Evolutionary conservation across 2,888 invertebrate genomes (phyloP).

Genomic region (Cryptocheilus praepositus): DNA sequence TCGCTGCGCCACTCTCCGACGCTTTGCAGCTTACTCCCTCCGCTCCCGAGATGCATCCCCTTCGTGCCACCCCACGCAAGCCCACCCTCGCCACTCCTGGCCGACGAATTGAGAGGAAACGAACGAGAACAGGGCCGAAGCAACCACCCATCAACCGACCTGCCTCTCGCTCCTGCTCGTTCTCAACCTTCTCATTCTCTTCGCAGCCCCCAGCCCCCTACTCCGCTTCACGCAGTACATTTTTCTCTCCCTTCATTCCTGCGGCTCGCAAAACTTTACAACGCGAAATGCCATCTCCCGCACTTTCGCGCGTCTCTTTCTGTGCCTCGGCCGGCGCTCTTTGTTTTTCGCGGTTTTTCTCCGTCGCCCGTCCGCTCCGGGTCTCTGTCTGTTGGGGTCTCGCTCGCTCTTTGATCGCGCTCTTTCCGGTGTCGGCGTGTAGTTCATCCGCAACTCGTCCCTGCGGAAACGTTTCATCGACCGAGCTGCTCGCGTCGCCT

Average conservation of each 20-base stretch:
- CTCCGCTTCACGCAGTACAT: slow-evolving; percentile 23
- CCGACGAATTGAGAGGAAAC: slow-evolving; percentile 67
- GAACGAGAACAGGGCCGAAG: slow-evolving; percentile 63
- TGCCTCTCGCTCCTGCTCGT: slow-evolving; percentile 25
- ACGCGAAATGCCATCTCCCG: slow-evolving; percentile 60
- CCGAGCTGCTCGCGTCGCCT: slow-evolving; percentile 53
- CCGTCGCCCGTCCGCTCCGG: too few species aligned
- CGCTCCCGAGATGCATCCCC: not conserved
- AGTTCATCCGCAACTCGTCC: slow-evolving; percentile 58
- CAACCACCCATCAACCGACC: slow-evolving; percentile 62
- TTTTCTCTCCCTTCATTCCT: slow-evolving; percentile 29
- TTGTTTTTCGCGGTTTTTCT: slow-evolving; percentile 26
- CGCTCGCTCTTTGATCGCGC: slow-evolving; percentile 18
- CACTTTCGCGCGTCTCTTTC: slow-evolving; percentile 53
- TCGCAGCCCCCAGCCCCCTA: slow-evolving; percentile 30
- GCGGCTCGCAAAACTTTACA: slow-evolving; percentile 66
- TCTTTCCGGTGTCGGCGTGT: slow-evolving; percentile 31
- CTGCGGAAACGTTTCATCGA: slow-evolving; percentile 60
- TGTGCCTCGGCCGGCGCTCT: slow-evolving; percentile 39
- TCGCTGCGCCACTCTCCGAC: slow-evolving; percentile 28
- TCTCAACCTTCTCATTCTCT: slow-evolving; percentile 22
- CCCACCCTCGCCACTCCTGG: slow-evolving; percentile 24
- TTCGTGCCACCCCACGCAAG: slow-evolving; percentile 21
- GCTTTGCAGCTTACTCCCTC: slow-evolving; percentile 5
- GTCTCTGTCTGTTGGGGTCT: slow-evolving; percentile 31